A percentile compares a stretch with the other conserved stretches of the same genome.
phyloP scores from a whole-genome alignment of 2,797 vertebrate genomes.

The Halcyon smyrnensis region DNA sequence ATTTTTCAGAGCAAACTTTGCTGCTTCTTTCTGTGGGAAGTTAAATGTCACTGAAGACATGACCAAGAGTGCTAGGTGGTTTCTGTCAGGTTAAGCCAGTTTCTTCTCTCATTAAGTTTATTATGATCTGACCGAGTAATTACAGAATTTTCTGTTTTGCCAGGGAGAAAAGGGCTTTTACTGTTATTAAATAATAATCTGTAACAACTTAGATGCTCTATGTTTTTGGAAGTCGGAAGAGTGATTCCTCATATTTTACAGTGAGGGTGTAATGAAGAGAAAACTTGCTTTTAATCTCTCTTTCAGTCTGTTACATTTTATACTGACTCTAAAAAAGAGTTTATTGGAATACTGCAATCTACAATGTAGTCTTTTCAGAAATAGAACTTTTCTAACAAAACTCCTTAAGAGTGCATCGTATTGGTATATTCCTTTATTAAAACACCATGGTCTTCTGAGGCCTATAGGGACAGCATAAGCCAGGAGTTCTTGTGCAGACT shows the following conservation, averaged over 20 bases:
- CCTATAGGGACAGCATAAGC: constrained; percentile 53
- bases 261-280: neutral
- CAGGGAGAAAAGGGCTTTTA: neutral
- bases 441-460: constrained; percentile 57
- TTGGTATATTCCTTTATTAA: constrained; percentile 56
- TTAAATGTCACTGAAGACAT: neutral
- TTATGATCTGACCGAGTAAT: neutral
- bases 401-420: constrained; percentile 53
- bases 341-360: constrained; percentile 46
- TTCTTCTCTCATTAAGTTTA: neutral
- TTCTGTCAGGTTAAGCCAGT: neutral
- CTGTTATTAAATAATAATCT: neutral
- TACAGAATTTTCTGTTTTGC: neutral
- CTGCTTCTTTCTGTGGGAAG: neutral
- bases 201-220: neutral
- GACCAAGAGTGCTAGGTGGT: neutral
- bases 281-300: constrained; percentile 5
- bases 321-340: neutral
- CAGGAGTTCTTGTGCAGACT: constrained; percentile 44
- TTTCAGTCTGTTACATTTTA: constrained; percentile 29
- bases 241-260: neutral
- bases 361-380: constrained; percentile 62
- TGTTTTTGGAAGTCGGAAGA: neutral
- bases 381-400: constrained; percentile 57
- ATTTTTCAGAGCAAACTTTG: neutral